Evolutionary conservation across 2,113 vertebrate species (phyloP).

Genomic region (Physeter macrocephalus): DNA sequence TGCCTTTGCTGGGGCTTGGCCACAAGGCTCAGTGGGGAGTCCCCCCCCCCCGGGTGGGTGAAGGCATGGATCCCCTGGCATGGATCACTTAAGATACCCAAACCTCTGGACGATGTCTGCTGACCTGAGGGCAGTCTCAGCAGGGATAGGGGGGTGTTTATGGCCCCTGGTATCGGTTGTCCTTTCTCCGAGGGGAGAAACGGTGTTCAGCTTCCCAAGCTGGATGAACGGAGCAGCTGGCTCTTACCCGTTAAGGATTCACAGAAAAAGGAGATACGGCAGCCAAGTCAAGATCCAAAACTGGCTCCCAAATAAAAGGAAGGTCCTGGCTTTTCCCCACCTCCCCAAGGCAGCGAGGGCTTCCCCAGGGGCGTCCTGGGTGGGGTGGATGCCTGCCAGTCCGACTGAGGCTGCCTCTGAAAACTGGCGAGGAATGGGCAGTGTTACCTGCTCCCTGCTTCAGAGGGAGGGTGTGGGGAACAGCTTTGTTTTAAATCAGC

Average conservation of each 20-base stretch:
- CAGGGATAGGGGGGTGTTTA: accelerated
- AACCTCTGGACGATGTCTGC: accelerated
- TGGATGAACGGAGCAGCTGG: neutral
- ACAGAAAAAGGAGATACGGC: no score
- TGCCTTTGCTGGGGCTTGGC: neutral
- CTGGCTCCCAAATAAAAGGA: neutral
- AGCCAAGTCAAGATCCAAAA: neutral
- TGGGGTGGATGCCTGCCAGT: accelerated
- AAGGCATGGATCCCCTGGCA: neutral
- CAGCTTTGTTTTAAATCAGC: neutral
- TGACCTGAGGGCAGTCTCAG: neutral
- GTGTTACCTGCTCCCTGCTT: neutral
- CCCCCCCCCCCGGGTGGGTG: neutral
- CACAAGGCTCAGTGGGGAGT: neutral
- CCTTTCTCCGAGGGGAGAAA: neutral
- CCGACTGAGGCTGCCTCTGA: neutral
- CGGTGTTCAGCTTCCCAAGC: neutral
- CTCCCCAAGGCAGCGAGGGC: neutral
- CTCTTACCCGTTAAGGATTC: neutral
- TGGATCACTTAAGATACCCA: neutral
- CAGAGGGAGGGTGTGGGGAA: neutral
- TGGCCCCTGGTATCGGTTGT: accelerated
- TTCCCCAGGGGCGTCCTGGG: neutral
- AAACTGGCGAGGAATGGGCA: accelerated
- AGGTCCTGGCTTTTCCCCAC: neutral